Conservation (phyloP, 2,797 vertebrate species). For the Centroberyx gerrardi region DNA sequence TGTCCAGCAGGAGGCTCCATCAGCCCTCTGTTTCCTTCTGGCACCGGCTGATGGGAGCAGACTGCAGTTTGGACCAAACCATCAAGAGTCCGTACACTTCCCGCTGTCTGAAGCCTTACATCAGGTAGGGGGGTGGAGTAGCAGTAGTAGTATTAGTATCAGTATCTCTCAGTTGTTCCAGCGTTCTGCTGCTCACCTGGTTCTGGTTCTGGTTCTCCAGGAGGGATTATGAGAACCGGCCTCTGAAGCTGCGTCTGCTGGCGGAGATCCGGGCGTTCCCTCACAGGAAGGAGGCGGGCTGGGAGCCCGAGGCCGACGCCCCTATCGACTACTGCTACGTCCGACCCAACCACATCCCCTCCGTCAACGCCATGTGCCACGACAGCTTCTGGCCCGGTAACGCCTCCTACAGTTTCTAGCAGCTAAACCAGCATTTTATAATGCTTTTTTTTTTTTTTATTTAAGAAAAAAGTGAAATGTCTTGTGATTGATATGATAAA, state of each 20-base stretch:
- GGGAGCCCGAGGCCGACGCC: constrained; percentile 88
- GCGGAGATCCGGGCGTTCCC: constrained; percentile 89
- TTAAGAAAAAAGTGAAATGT: too few relatives aligned
- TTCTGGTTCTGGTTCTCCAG: constrained; percentile 70
- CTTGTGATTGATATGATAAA: too few relatives aligned
- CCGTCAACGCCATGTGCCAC: constrained; percentile 97
- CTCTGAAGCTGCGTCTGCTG: constrained; percentile 91
- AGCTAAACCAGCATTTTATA: too few relatives aligned
- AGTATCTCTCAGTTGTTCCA: not conserved
- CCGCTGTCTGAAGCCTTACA: constrained; percentile 80
- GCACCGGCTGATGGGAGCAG: constrained; percentile 93
- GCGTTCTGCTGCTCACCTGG: too few relatives aligned
- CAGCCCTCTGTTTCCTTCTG: constrained; percentile 89
- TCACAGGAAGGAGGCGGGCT: constrained; percentile 86
- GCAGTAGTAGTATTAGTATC: not conserved
- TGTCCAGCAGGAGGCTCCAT: constrained; percentile 83
- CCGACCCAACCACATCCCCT: constrained; percentile 95
- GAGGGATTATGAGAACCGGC: constrained; percentile 94
- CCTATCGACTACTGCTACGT: constrained; percentile 97
- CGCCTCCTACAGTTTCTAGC: not conserved
- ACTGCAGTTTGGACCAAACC: constrained; percentile 88
- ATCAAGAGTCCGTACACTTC: constrained; percentile 96
- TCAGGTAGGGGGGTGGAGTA: constrained; percentile 60
- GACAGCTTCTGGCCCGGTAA: constrained; percentile 98
- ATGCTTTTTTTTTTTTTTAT: too few relatives aligned